Base-by-base conservation (phyloP, 2,113 vertebrate species). In the Gadus chalcogrammus region DNA sequence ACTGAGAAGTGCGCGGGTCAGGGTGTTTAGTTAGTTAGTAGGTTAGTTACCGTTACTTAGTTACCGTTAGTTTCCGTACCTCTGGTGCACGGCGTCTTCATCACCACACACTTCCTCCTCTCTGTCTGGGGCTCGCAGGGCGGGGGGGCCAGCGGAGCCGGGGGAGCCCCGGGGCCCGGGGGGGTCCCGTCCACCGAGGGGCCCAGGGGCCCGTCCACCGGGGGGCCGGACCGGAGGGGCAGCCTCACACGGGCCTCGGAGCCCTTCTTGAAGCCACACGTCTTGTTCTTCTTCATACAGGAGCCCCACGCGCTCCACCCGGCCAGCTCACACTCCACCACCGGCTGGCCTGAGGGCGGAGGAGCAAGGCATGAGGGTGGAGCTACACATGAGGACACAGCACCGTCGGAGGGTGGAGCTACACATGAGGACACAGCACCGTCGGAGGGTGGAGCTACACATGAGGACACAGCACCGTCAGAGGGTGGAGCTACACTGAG, bases 191-290 rank as follows among this genome's bases (percentile, higher is more conserved):
- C 24, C 24, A 20, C 20, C 20, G 20, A 1, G 20, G 20, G 20
- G 20, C 20, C 20, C 20, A 20, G 20, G 38, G 82, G 73, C 5
- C 82, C 81, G 11, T 85, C 89, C 0, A 67, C 74, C 74, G 85
- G 85, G 7, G 93, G 89, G 58, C 88, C 85, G 52, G 94, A 93
- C 9, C 90, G 90, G 55, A 93, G 80, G 3, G 97, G 91, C 70
- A 87, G 81, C 27, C 96, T 90, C 0, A 90, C 86, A 52, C 97
- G 89, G 13, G 92, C 93, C 89, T 97, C 94, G 0, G 88, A 92
- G 70, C 96, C 97, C 85, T 94, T 95, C 90, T 94, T 95, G 89
- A 97, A 99, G 76, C 97, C 97, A 75, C 97, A 99, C 48, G 93
- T 93, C 91, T 94, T 95, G 87, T 93, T 94, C 84, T 93, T 95